Conservation (phyloP, 1,140 invertebrate species). For the Hypsibius dujardini region DNA sequence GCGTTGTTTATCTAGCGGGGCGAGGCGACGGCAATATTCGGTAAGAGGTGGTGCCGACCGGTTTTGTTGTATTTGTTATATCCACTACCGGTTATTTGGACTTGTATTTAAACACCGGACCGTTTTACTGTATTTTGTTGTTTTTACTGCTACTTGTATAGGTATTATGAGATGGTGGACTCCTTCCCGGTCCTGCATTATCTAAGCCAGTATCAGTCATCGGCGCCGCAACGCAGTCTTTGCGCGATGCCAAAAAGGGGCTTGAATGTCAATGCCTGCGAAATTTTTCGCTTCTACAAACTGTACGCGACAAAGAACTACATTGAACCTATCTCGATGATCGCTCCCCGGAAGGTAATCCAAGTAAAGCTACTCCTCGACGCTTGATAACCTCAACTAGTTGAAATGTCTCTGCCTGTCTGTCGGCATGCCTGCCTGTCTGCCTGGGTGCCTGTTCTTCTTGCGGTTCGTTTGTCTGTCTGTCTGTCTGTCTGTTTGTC, state of each 20-base stretch:
- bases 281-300: conserved; percentile 79
- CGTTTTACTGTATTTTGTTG: too few species aligned
- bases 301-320: conserved; percentile 64
- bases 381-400: too few species aligned
- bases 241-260: conserved; percentile 84
- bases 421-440: too few species aligned
- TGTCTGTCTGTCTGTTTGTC: too few species aligned
- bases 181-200: conserved; percentile 68
- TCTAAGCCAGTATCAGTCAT: conserved; percentile 75
- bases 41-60: too few species aligned
- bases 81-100: too few species aligned
- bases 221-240: conserved; percentile 65
- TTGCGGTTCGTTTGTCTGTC: too few species aligned
- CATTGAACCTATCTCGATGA: conserved; percentile 81
- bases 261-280: conserved; percentile 56
- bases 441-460: too few species aligned
- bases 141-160: too few species aligned
- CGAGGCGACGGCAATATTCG: conserved; percentile 81
- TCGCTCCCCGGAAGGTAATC: conserved; percentile 62
- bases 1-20: conserved; percentile 62
- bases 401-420: too few species aligned
- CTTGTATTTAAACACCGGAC: too few species aligned
- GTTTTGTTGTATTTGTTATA: too few species aligned
- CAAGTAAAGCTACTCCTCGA: not conserved
- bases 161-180: conserved; percentile 72